Percentiles rank a stretch among this genome's conserved stretches.
Evolutionary conservation across 2,797 vertebrate species (phyloP).

Genomic region (Mastacembelus armatus): DNA sequence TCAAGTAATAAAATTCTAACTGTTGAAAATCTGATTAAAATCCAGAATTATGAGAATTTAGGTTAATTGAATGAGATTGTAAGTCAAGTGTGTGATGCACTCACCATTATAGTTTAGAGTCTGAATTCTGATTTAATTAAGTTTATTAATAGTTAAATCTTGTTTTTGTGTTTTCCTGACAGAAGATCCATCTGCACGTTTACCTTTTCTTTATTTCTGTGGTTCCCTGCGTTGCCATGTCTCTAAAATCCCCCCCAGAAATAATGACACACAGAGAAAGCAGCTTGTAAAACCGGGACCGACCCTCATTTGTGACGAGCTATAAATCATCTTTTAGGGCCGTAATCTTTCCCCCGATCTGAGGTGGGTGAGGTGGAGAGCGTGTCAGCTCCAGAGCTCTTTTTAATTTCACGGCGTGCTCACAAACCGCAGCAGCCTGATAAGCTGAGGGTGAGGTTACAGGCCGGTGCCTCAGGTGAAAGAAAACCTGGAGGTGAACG

Average conservation of each 20-base stretch:
- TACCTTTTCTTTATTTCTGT: background rate
- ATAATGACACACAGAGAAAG: too few species aligned
- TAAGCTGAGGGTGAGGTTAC: constrained; percentile 4
- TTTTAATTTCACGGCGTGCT: constrained; percentile 11
- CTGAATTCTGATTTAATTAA: too few species aligned
- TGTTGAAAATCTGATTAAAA: too few species aligned
- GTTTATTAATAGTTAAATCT: too few species aligned
- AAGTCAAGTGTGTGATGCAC: too few species aligned
- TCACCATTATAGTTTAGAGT: too few species aligned
- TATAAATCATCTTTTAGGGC: background rate
- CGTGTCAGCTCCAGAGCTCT: background rate
- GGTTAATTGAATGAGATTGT: too few species aligned
- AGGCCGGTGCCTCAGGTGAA: constrained; percentile 29
- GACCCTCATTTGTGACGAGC: constrained; percentile 10
- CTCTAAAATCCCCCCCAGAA: too few species aligned
- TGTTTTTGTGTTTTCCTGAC: background rate
- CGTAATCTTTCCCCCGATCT: background rate
- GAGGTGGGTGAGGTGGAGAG: background rate
- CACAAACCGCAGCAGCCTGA: background rate
- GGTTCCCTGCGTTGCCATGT: background rate
- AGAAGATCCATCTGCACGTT: too few species aligned
- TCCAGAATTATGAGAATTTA: too few species aligned
- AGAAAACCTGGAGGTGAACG: constrained; percentile 64
- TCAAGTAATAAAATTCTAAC: too few species aligned
- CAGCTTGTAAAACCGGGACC: background rate